These are phyloP conservation scores for Vesta saturnalis DNA, from an alignment of 2,888 invertebrate genomes.

Conservation along the genomic window DNA sequence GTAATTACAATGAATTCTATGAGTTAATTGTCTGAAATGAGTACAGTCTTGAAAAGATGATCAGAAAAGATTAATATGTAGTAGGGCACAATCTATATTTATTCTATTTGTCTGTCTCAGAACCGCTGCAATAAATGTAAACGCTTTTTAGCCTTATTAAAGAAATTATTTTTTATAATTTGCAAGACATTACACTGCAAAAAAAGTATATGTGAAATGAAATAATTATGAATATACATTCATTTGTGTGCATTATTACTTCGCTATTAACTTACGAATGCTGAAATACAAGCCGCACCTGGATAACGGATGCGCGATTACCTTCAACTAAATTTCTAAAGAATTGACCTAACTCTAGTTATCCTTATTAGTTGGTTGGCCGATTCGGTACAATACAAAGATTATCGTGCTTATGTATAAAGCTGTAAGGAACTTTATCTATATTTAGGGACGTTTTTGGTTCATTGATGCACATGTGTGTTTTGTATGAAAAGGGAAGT, in stretches of 20 bases:
- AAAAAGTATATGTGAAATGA: too few species aligned
- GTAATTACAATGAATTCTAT: too few species aligned
- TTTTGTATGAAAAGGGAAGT: constrained; percentile 41
- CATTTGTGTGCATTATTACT: background rate
- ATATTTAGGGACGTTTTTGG: constrained; percentile 52
- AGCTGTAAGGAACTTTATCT: constrained; percentile 46
- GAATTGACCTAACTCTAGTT: constrained; percentile 63
- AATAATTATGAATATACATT: background rate
- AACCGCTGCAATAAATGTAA: too few species aligned
- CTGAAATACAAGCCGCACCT: constrained; percentile 51
- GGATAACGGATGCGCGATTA: constrained; percentile 52
- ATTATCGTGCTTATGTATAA: constrained; percentile 52
- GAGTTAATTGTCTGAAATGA: too few species aligned
- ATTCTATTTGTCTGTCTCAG: too few species aligned
- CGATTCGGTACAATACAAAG: constrained; percentile 54
- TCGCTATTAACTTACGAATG: constrained; percentile 27
- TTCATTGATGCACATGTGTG: constrained; percentile 52
- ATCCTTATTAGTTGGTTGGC: constrained; percentile 62
- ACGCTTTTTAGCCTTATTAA: too few species aligned
- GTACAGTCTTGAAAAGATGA: too few species aligned
- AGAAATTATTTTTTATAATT: too few species aligned
- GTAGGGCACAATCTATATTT: too few species aligned
- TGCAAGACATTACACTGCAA: too few species aligned
- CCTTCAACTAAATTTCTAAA: constrained; percentile 53
- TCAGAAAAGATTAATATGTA: too few species aligned